phyloP scores from a whole-genome alignment of 2,113 vertebrate genomes.

The Dendrocopos noguchii region DNA sequence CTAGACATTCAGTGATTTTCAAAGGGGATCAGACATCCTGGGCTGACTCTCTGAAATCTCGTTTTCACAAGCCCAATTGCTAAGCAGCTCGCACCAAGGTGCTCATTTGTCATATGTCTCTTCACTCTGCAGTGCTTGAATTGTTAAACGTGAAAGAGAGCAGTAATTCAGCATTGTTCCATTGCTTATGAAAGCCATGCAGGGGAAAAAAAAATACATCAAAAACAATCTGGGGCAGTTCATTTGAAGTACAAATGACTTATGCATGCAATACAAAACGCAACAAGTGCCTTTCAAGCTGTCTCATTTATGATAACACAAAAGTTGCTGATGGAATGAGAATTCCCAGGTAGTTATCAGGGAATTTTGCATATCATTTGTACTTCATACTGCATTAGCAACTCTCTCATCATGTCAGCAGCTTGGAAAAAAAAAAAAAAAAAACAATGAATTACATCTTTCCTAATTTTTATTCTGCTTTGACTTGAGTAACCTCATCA shows the following conservation, averaged over 20 bases:
- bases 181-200: constrained; percentile 13
- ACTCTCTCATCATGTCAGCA: constrained; percentile 20
- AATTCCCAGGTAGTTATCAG: constrained; percentile 29
- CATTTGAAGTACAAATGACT: constrained; percentile 63
- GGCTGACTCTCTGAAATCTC: not conserved
- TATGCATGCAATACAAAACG: constrained; percentile 35
- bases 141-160: not conserved
- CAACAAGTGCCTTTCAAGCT: constrained; percentile 57
- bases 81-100: constrained; percentile 22
- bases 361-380: constrained; percentile 31
- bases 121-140: constrained; percentile 26
- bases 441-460: not conserved
- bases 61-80: constrained; percentile 42
- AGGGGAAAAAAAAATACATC: not conserved
- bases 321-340: constrained; percentile 23
- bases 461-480: constrained; percentile 1
- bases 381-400: constrained; percentile 28
- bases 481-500: constrained; percentile 20
- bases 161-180: constrained; percentile 26
- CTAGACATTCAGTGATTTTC: constrained; percentile 22
- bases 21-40: constrained; percentile 13
- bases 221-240: constrained; percentile 46
- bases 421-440: constrained; percentile 24
- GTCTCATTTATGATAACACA: constrained; percentile 43
- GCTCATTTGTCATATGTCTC: constrained; percentile 38